Percentiles rank a stretch among this genome's conserved stretches.
phyloP scores from a whole-genome alignment of 2,113 vertebrate species.

The Sprattus sprattus region DNA sequence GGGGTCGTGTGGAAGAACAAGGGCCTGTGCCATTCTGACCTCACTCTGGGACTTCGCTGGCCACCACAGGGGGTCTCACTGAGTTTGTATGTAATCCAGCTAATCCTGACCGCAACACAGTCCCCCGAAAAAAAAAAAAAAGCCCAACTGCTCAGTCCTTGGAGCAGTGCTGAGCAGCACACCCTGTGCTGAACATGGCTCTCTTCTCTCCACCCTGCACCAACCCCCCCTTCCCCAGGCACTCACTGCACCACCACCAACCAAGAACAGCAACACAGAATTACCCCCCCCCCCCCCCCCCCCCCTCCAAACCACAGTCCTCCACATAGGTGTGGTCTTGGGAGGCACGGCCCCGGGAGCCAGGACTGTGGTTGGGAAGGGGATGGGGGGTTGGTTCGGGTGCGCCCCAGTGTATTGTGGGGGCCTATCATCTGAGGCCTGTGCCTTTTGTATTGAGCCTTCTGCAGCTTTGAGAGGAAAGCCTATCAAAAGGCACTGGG shows the following conservation, averaged over 20 bases:
- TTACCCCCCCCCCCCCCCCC: not conserved
- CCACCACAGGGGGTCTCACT: slow-evolving; percentile 66
- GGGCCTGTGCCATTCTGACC: slow-evolving; percentile 52
- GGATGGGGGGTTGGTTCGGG: not conserved
- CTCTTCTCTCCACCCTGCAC: slow-evolving; percentile 45
- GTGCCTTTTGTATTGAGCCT: slow-evolving; percentile 46
- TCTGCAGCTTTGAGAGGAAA: slow-evolving; percentile 55
- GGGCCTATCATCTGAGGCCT: slow-evolving; percentile 14
- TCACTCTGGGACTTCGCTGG: slow-evolving; percentile 61
- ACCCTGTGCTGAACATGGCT: not conserved
- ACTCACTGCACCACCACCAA: not conserved
- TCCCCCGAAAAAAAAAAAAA: not conserved
- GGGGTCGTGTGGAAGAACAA: slow-evolving; percentile 22
- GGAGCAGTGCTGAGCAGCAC: not conserved
- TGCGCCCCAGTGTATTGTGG: slow-evolving; percentile 5
- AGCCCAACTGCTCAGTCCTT: slow-evolving; percentile 12
- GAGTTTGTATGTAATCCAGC: slow-evolving; percentile 72
- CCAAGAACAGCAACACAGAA: slow-evolving; percentile 18
- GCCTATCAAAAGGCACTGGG: slow-evolving; percentile 60
- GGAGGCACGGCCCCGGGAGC: slow-evolving; percentile 27
- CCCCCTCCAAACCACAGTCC: not conserved
- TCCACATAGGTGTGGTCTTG: slow-evolving; percentile 34
- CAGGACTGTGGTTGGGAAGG: slow-evolving; percentile 16
- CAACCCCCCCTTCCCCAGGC: slow-evolving; percentile 4
- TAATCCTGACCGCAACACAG: slow-evolving; percentile 68